These are phyloP conservation scores for Stichodactyla mertensii DNA, from an alignment of 64 coral and sea anemone genomes.

Conservation along the genomic window DNA sequence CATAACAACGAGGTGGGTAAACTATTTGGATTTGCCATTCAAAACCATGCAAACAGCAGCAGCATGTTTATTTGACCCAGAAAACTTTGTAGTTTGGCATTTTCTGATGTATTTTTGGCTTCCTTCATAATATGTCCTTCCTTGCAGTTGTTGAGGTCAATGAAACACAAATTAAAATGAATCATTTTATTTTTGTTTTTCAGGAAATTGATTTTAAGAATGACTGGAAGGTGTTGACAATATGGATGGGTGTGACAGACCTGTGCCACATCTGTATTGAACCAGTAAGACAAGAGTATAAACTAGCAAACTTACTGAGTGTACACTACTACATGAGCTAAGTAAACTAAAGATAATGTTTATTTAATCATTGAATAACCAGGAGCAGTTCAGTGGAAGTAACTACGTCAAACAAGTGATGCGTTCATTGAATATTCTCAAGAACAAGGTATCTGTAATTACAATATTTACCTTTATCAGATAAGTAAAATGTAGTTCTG, in stretches of 20 bases:
- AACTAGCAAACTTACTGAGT: too few relatives aligned
- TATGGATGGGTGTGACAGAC: constrained; percentile 41
- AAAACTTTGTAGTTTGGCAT: too few relatives aligned
- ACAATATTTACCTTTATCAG: not conserved
- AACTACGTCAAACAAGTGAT: constrained; percentile 55
- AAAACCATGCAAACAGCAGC: not conserved
- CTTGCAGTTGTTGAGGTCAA: too few relatives aligned
- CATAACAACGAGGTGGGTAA: not conserved
- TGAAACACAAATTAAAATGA: too few relatives aligned
- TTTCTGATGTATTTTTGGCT: too few relatives aligned
- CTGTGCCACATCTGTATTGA: constrained; percentile 43
- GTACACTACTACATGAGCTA: too few relatives aligned
- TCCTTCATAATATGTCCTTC: too few relatives aligned
- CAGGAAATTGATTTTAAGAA: constrained; percentile 36
- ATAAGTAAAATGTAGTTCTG: too few relatives aligned
- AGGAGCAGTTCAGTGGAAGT: constrained; percentile 14
- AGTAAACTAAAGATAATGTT: not conserved
- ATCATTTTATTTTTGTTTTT: not conserved
- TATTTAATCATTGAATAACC: not conserved
- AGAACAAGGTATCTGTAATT: constrained; percentile 26
- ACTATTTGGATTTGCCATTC: not conserved
- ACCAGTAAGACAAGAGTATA: constrained; percentile 10
- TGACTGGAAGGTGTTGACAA: constrained; percentile 61
- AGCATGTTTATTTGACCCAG: too few relatives aligned
- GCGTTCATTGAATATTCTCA: constrained; percentile 37